phyloP scores from a whole-genome alignment of 1,140 invertebrate genomes.

The Cotesia typhae region DNA sequence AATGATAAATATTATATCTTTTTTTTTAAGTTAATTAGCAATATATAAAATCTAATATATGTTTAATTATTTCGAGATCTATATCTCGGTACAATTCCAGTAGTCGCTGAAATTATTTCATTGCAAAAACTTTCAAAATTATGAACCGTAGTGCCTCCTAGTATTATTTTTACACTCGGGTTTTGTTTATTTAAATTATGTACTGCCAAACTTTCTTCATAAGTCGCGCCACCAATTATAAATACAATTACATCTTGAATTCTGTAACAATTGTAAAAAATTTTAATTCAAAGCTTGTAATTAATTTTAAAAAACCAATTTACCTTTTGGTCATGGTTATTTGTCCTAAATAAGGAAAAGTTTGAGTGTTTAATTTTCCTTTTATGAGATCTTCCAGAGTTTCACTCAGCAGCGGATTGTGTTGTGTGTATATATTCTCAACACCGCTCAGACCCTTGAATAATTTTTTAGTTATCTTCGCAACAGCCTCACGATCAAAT shows the following conservation, averaged over 20 bases:
- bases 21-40: neutral
- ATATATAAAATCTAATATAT: neutral
- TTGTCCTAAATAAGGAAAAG: conserved; percentile 83
- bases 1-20: conserved; percentile 38
- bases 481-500: conserved; percentile 86
- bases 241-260: conserved; percentile 94
- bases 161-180: conserved; percentile 79
- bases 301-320: conserved; percentile 8
- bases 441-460: conserved; percentile 90
- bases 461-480: conserved; percentile 90
- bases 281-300: neutral
- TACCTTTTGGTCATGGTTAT: conserved; percentile 56
- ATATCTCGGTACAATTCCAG: conserved; percentile 54
- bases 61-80: conserved; percentile 47
- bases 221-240: conserved; percentile 95
- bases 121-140: conserved; percentile 85
- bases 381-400: conserved; percentile 89
- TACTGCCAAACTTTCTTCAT: conserved; percentile 91
- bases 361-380: conserved; percentile 82
- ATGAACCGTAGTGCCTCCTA: conserved; percentile 92
- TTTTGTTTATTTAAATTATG: conserved; percentile 83
- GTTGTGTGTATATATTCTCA: conserved; percentile 97
- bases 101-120: conserved; percentile 71
- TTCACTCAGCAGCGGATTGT: conserved; percentile 86
- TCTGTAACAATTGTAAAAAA: conserved; percentile 53